Evolutionary conservation across 1,140 invertebrate genomes (phyloP).

Genomic region (Megathymus violae): DNA sequence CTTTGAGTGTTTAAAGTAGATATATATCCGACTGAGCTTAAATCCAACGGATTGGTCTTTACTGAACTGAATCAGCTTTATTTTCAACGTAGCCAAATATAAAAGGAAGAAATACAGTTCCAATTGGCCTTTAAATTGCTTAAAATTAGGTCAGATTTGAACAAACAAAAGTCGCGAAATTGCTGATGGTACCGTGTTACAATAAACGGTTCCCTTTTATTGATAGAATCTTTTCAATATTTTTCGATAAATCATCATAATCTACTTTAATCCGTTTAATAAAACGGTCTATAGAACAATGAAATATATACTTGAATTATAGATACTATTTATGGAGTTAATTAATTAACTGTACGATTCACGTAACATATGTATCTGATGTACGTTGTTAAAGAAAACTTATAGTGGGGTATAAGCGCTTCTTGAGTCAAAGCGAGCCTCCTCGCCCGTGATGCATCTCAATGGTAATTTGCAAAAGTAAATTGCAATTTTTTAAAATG

Average conservation of each 20-base stretch:
- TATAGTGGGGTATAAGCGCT: no score
- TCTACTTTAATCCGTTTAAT: neutral
- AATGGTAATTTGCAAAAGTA: no score
- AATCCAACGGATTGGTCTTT: conserved; percentile 26
- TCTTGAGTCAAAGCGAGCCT: no score
- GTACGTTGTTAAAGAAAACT: no score
- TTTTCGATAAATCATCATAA: conserved; percentile 2
- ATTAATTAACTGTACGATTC: no score
- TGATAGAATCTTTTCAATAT: conserved; percentile 27
- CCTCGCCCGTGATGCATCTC: no score
- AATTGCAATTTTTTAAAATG: no score
- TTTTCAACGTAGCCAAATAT: conserved; percentile 62
- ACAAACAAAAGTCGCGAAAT: conserved; percentile 65
- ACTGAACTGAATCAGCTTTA: conserved; percentile 53
- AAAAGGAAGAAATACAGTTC: conserved; percentile 69
- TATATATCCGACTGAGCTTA: conserved; percentile 3
- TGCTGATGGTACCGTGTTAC: conserved; percentile 49
- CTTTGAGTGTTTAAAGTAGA: neutral
- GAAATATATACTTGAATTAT: neutral
- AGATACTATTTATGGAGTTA: neutral
- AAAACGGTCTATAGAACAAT: neutral
- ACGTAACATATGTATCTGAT: no score
- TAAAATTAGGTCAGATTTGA: conserved; percentile 66
- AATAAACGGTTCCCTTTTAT: conserved; percentile 41
- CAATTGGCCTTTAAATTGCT: conserved; percentile 70